Conservation (phyloP, 2,888 invertebrate genomes). For the Dexiosoma caninum region DNA sequence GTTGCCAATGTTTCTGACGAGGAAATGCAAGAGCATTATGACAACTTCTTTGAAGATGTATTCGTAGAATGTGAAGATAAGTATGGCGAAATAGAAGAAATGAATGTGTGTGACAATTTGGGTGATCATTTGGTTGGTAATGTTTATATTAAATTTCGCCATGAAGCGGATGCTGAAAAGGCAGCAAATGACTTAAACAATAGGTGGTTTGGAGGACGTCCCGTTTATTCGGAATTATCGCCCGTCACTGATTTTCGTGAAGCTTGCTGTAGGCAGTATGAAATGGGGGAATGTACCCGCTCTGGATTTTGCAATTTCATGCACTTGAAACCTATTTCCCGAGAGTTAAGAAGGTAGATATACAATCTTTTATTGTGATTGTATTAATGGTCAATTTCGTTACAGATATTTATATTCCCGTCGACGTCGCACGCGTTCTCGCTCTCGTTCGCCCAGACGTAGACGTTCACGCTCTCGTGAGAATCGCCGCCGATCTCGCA, state of each 20-base stretch:
- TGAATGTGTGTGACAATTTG: conserved; percentile 99
- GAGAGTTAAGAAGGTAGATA: conserved; percentile 91
- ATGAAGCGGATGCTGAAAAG: conserved; percentile 98
- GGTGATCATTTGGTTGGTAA: conserved; percentile 99
- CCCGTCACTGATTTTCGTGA: conserved; percentile 99
- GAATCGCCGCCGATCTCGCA: conserved; percentile 76
- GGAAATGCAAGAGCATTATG: conserved; percentile 99
- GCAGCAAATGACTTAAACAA: conserved; percentile 98
- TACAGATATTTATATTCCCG: conserved; percentile 87
- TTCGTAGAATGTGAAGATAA: conserved; percentile 99
- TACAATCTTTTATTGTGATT: background rate
- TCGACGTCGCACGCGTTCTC: conserved; percentile 79
- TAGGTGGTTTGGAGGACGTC: conserved; percentile 98
- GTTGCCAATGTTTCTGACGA: conserved; percentile 97
- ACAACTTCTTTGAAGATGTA: conserved; percentile 99
- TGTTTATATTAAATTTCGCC: conserved; percentile 98
- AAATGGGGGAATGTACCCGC: conserved; percentile 99
- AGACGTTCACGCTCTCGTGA: conserved; percentile 74
- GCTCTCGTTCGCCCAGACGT: conserved; percentile 76
- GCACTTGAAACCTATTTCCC: conserved; percentile 99
- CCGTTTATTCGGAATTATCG: conserved; percentile 98
- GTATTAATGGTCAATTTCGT: no score
- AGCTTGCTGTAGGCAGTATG: conserved; percentile 99
- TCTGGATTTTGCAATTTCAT: conserved; percentile 99
- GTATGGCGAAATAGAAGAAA: conserved; percentile 99